Evolutionary conservation across 2,888 invertebrate genomes (phyloP).

Genomic region (Epiblema foenella): DNA sequence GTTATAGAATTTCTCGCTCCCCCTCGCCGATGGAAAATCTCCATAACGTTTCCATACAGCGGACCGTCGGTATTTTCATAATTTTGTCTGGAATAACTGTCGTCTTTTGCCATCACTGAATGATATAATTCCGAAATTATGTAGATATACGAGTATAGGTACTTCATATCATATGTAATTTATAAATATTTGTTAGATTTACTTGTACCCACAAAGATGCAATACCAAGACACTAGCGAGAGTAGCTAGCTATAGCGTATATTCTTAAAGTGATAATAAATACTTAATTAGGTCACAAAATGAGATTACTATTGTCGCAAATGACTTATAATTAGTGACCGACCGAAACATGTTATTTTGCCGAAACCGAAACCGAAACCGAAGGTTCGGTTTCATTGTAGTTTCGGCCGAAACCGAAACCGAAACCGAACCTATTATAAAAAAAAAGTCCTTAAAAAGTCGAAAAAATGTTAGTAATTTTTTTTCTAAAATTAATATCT

Average conservation of each 20-base stretch:
- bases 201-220: background rate
- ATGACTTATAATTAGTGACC: too few species aligned
- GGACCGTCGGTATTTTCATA: background rate
- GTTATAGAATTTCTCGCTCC: background rate
- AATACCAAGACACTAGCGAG: background rate
- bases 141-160: background rate
- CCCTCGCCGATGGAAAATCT: background rate
- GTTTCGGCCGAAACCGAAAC: too few species aligned
- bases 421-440: too few species aligned
- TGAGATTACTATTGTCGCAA: conserved; percentile 16
- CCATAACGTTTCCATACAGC: background rate
- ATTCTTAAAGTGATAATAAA: too few species aligned
- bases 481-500: too few species aligned
- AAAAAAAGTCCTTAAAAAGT: too few species aligned
- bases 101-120: background rate
- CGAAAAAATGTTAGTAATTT: too few species aligned
- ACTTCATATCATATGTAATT: background rate
- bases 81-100: background rate
- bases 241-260: background rate
- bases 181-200: background rate
- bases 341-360: too few species aligned
- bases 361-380: too few species aligned
- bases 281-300: conserved; percentile 23
- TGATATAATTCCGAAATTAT: too few species aligned
- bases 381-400: too few species aligned